These are phyloP conservation scores for Calycopis cecrops DNA, from an alignment of 1,140 invertebrate genomes.

Conservation along the genomic window DNA sequence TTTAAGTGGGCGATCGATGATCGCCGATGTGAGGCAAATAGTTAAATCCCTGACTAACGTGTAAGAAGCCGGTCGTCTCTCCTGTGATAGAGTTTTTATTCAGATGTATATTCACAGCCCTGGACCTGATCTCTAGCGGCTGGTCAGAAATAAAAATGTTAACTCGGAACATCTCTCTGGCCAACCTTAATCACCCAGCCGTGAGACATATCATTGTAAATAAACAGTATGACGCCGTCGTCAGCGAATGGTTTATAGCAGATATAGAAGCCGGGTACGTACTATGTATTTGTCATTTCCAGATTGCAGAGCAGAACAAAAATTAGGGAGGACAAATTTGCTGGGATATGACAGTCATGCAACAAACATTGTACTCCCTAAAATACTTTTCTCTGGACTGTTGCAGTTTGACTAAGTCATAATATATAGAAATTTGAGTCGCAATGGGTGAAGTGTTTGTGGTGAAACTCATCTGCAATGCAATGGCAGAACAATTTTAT, in stretches of 20 bases:
- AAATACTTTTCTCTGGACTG: too few species aligned
- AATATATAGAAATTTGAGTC: too few species aligned
- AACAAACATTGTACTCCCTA: too few species aligned
- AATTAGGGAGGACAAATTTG: neutral
- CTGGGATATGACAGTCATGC: too few species aligned
- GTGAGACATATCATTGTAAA: constrained; percentile 24
- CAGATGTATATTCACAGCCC: constrained; percentile 16
- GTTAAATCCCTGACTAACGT: too few species aligned
- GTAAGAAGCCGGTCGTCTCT: too few species aligned
- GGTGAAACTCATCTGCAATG: too few species aligned
- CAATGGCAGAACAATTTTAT: too few species aligned
- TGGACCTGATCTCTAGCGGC: constrained; percentile 22
- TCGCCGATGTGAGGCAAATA: neutral
- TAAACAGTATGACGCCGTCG: constrained; percentile 42
- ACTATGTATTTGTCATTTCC: neutral
- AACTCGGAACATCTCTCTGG: constrained; percentile 24
- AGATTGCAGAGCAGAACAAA: neutral
- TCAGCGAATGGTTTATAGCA: constrained; percentile 44
- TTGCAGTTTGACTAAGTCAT: too few species aligned
- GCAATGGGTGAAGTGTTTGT: too few species aligned
- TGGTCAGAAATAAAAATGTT: constrained; percentile 19
- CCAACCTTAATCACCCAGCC: constrained; percentile 1
- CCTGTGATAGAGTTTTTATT: neutral
- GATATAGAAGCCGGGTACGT: constrained; percentile 44
- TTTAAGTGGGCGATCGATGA: too few species aligned